Base-by-base conservation (phyloP, 2,888 invertebrate species). In the Keiferia lycopersicella region DNA sequence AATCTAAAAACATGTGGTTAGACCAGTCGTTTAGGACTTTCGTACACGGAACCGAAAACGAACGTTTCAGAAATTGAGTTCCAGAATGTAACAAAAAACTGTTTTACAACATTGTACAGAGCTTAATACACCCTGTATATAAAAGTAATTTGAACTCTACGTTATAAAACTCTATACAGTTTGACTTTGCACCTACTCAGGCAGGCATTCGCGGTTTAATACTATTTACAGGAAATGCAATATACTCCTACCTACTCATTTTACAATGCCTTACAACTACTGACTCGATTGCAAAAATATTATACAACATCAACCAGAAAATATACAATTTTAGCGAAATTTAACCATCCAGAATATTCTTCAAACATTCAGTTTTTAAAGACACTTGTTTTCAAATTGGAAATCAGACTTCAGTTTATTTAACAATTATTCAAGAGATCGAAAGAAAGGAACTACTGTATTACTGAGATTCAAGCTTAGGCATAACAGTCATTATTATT, bases 221-320 rank as follows among this genome's bases (percentile, higher is more conserved):
- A 69, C 38, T 73, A 75, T 76, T 73, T 73, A 75, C 74, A 76
- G 56, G 69, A 69, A 70, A 69, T 71, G 70, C 68, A 71, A 48
- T 58, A 61, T 67, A 69, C 6, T 58, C 66, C 65, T 67, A 67
- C 70, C 71, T 70, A 74, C 73, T 76, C 71, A 77, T 77, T 75
- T 76, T 56, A 34, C 51, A 51, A 51, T 2, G 34, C n/a, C 66
- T 66, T 66, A 66, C 64, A 82, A 84, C 82, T 90, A 91, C 79
- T 91, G 91, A 91, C 91, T 91, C 81, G 86, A 75, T 87, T 90
- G 78, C 79, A 74, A 84, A 85, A 83, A 84, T 81, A 83, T 79
- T 76, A 74, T 56, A 56, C 56, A 56, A 56, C 76, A 79, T 84
- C 85, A 86, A 86, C 86, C 84, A 82, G n/a, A 85, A 78, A 79